A percentile compares a stretch with the other conserved stretches of the same genome.
Conservation (phyloP, 2,888 invertebrate genomes). For the Drosophila testacea region DNA sequence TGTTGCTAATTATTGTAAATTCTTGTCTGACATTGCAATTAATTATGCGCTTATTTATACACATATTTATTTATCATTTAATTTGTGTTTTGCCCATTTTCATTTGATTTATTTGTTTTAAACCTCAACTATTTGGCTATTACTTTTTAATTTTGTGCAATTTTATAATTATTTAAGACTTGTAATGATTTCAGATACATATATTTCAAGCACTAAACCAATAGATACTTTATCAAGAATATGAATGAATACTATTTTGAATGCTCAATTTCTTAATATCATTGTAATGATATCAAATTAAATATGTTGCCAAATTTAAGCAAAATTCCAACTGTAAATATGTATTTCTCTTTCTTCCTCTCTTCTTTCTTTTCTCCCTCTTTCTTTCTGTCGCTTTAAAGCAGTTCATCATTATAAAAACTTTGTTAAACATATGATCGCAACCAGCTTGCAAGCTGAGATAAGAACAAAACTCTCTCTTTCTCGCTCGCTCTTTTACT, state of each 20-base stretch:
- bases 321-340: neutral
- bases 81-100: conserved; percentile 9
- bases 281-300: too few species aligned
- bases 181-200: neutral
- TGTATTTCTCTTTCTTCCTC: neutral
- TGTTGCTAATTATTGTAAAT: conserved; percentile 38
- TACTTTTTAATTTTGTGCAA: neutral
- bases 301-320: too few species aligned
- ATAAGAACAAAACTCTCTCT: conserved; percentile 10
- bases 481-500: too few species aligned
- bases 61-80: conserved; percentile 23
- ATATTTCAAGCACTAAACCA: too few species aligned
- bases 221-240: too few species aligned
- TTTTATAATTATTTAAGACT: neutral
- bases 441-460: neutral
- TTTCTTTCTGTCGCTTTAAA: neutral
- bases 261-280: too few species aligned
- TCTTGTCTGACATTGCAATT: conserved; percentile 38
- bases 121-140: neutral
- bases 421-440: conserved; percentile 7
- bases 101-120: conserved; percentile 10
- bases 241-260: too few species aligned
- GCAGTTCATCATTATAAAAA: neutral
- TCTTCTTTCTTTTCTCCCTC: neutral
- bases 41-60: conserved; percentile 36